Evolutionary conservation across 2,888 invertebrate genomes (phyloP), one percentile per base, ranked within the genome.

Genomic region (Helobdella robusta): DNA sequence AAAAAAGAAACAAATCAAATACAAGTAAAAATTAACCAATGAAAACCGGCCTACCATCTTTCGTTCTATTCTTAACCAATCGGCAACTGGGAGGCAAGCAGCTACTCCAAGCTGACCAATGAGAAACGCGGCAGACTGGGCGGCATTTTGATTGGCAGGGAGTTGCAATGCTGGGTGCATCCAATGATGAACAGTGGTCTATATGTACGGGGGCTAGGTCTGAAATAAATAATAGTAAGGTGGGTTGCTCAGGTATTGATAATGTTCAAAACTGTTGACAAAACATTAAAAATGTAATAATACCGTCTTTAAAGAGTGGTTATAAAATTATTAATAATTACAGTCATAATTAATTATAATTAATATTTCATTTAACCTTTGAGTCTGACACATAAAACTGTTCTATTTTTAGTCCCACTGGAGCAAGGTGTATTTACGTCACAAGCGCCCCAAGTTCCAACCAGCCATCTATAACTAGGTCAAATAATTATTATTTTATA

Each of bases 21-120:
- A 56, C 1, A 8, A 56, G 23, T 11, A 5, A 1, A 56, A 28
- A 5, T 2, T n/a, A 56, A 56, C 25, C n/a, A 54, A 11, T 56
- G 32, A 8, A 8, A 30, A 56, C 6, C 11, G 44, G 4, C 67
- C 58, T 30, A 68, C 70, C 70, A 54, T 64, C 61, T 30, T 64
- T 67, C 23, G 67, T 44, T 30, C 59, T 67, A 46, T 59, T 70
- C 35, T 64, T 54, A 23, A 52, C 63, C 15, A 66, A 59, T n/a
- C 67, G 65, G 58, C 71, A 71, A 28, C 52, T 66, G 44, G 69
- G 64, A 4, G 71, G 71, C 18, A 68, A 61, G 62, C 71, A 71
- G 32, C 68, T 67, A 23, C 69, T 65, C 71, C 71, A 71, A 11
- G 30, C 50, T 8, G 64, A 36, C 71, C 71, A 71, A 15, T 46